Evolutionary conservation across 1,140 invertebrate genomes (phyloP), one percentile per base, ranked within the genome.

Genomic region (Amyelois transitella): DNA sequence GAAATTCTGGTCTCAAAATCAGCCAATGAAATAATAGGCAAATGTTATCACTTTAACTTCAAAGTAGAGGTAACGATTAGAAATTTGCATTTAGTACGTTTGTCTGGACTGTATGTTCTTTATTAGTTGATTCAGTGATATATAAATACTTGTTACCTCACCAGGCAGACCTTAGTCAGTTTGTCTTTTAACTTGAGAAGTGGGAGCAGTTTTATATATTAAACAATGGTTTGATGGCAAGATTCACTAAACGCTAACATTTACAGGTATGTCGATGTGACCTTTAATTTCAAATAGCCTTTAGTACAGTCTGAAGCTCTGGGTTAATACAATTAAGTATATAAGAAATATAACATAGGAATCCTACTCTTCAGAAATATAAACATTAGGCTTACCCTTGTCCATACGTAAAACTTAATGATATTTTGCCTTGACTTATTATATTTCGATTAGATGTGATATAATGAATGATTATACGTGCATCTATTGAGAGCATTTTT

Each of bases 221-320:
- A 75, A 69, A 76, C 60, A 66, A 70, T 76, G 45, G 57, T 71
- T 68, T 80, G 72, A 82, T 85, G 81, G 80, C 81, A 85, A 85
- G 78, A 81, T 69, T 84, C 69, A 77, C 72, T 84, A 85, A 87
- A 87, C 84, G 84, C 84, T 87, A 87, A 87, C 84, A 87, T 87
- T 38, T 78, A 69, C 21, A 38, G 18, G 43, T 48, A 43, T 53
- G 43, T 25, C 55, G 50, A 58, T 52, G 51, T 58, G 50, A 18
- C 52, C 43, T 52, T 48, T 38, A 38, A 38, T 14, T 38, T 38
- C 12, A 38, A 38, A 38, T 38, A 38, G 32, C 32, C 32, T 38
- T 38, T 14, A n/a, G 7, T 28, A 28, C 12, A 12, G 25, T 38
- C 5, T 14, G 1, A 38, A 38, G 32, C 32, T 38, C 32, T n/a